Evolutionary conservation across 2,888 invertebrate genomes (phyloP), one percentile per base, ranked within the genome.

Genomic region (Acleris literana): DNA sequence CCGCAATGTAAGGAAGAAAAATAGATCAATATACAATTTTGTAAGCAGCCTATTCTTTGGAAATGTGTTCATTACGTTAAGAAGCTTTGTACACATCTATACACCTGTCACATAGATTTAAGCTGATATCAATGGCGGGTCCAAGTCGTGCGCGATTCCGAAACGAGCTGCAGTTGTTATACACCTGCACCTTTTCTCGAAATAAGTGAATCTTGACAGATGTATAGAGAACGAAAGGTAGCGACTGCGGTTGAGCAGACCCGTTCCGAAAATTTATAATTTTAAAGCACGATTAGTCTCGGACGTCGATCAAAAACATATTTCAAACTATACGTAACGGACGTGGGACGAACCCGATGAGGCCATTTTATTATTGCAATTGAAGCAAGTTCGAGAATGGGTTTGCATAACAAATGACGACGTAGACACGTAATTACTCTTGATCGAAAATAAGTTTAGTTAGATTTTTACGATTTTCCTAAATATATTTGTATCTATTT

Each of bases 401-500:
- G 70, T 69, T 72, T 69, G 71, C 75, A 72, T 71, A 72, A 70
- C 71, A 70, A 70, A 74, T 74, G 72, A 74, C 75, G 76, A 78
- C 74, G 73, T 84, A 77, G 74, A 78, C 57, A 66, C 76, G 77
- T 84, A 80, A 80, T 81, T 78, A 79, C 80, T 76, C 80, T 78
- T 79, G 76, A 82, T 86, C 85, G 77, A 79, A 83, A 77, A 79
- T 86, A 84, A 82, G 78, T 83, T 87, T 82, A 85, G 80, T 85
- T 87, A 86, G 82, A 83, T 82, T 80, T 82, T 82, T 82, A 81
- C 80, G 74, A 81, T 79, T 86, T 77, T 79, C 83, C 83, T 82
- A 84, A 84, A 66, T 66, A 66, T 66, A 63, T 56, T 51, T 63
- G 43, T n/a, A 46, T 81, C 74, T 87, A 88, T 82, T 84, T 86